Percentiles rank a stretch among this genome's conserved stretches.
Evolutionary conservation across 2,113 vertebrate genomes (phyloP).

Genomic region (Pangasianodon hypophthalmus): DNA sequence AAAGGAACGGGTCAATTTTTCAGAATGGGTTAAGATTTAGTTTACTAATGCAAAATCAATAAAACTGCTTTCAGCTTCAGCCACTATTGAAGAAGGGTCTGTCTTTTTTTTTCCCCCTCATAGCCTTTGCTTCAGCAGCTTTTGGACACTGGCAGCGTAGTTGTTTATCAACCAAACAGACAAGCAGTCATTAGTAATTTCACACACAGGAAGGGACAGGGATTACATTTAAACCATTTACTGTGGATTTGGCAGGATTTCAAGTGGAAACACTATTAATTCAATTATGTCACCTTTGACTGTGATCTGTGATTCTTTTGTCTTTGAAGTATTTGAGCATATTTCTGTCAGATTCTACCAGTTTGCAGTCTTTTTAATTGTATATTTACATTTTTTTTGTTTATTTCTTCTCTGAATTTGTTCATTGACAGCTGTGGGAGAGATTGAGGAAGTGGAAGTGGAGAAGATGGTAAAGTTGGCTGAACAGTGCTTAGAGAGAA

Average conservation of each 20-base stretch:
- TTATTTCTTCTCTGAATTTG: not conserved
- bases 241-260: not conserved
- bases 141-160: not conserved
- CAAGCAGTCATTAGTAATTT: not conserved
- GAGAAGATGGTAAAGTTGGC: conserved; percentile 89
- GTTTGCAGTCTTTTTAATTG: not conserved
- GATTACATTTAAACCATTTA: not conserved
- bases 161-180: not conserved
- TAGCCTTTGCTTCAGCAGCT: not conserved
- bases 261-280: not conserved
- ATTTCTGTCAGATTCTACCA: not conserved
- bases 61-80: not conserved
- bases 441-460: conserved; percentile 73
- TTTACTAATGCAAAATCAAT: not conserved
- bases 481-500: conserved; percentile 91
- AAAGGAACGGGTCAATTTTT: not conserved
- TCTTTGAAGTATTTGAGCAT: not conserved
- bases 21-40: not conserved
- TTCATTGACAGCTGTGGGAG: conserved; percentile 64
- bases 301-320: not conserved
- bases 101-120: not conserved
- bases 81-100: not conserved
- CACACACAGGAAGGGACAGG: not conserved
- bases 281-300: not conserved
- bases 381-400: not conserved